A percentile compares a stretch with the other conserved stretches of the same genome.
These are phyloP conservation scores for Hemibagrus guttatus DNA, from an alignment of 2,797 vertebrate species.

Conservation along the genomic window DNA sequence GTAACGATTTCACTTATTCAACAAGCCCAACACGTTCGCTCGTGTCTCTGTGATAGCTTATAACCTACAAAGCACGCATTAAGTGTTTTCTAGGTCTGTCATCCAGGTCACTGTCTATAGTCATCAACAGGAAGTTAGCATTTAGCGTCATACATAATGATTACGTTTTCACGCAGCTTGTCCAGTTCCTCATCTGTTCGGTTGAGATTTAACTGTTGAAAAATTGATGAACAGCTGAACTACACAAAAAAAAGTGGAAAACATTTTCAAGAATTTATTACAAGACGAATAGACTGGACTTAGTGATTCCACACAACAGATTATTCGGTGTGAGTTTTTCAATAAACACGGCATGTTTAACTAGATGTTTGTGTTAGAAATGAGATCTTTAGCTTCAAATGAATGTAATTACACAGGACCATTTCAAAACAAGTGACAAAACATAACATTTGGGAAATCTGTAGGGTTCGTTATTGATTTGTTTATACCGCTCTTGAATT, in stretches of 20 bases:
- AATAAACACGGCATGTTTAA: background rate
- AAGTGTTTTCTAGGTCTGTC: background rate
- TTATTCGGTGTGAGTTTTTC: background rate
- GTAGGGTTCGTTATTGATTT: slow-evolving; percentile 10
- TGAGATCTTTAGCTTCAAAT: background rate
- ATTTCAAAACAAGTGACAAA: slow-evolving; percentile 3
- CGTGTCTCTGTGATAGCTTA: slow-evolving; percentile 54
- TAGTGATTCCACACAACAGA: background rate
- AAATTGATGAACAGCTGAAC: background rate
- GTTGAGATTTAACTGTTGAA: background rate
- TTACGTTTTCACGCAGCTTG: too few species aligned
- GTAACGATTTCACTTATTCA: background rate
- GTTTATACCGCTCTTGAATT: background rate
- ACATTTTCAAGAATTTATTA: background rate
- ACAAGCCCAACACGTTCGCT: background rate
- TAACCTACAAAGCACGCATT: slow-evolving; percentile 44
- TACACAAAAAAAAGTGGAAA: background rate
- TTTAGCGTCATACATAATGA: background rate
- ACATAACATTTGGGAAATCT: slow-evolving; percentile 31
- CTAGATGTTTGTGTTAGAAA: background rate
- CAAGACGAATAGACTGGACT: background rate
- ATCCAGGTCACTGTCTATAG: background rate
- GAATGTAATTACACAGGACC: too few species aligned
- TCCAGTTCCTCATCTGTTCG: background rate
- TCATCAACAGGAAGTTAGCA: background rate